Evolutionary conservation across 1,140 invertebrate genomes (phyloP).

Genomic region (Drosophila lacteicornis): DNA sequence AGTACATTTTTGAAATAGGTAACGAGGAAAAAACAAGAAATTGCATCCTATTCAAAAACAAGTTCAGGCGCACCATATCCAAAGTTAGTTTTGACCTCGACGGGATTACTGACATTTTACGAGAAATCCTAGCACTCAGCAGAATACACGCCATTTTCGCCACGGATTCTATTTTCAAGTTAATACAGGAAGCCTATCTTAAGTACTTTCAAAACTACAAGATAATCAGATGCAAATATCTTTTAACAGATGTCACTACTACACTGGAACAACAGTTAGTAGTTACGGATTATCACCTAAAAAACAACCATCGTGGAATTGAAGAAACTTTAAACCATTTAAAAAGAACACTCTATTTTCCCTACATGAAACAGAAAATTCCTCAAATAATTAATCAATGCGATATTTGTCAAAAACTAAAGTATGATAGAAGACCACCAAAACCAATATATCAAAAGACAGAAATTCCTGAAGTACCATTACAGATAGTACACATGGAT

Average conservation of each 20-base stretch:
- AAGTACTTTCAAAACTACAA: slow-evolving; percentile 10
- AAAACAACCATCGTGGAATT: slow-evolving; percentile 6
- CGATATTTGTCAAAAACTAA: slow-evolving; percentile 18
- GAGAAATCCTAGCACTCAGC: neutral
- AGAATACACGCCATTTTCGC: slow-evolving; percentile 4
- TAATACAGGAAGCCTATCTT: slow-evolving; percentile 1
- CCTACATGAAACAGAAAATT: slow-evolving; percentile 19
- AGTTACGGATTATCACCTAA: slow-evolving; percentile 5
- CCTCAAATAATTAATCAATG: slow-evolving; percentile 13
- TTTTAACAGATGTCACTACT: slow-evolving; percentile 12
- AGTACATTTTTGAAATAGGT: slow-evolving; percentile 13
- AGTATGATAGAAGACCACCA: slow-evolving; percentile 20
- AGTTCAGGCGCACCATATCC: slow-evolving; percentile 4
- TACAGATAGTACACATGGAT: slow-evolving; percentile 12
- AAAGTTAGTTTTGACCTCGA: neutral
- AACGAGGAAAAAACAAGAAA: neutral
- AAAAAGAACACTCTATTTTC: slow-evolving; percentile 12
- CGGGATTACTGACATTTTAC: neutral
- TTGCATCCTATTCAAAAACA: slow-evolving; percentile 11
- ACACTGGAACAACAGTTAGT: neutral
- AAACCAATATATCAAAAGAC: neutral
- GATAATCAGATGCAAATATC: neutral
- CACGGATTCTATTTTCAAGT: neutral
- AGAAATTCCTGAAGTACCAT: slow-evolving; percentile 2
- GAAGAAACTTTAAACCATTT: slow-evolving; percentile 8